Evolutionary conservation across 2,888 invertebrate genomes (phyloP), one percentile per base, ranked within the genome.

Genomic region (Heliconius aoede): DNA sequence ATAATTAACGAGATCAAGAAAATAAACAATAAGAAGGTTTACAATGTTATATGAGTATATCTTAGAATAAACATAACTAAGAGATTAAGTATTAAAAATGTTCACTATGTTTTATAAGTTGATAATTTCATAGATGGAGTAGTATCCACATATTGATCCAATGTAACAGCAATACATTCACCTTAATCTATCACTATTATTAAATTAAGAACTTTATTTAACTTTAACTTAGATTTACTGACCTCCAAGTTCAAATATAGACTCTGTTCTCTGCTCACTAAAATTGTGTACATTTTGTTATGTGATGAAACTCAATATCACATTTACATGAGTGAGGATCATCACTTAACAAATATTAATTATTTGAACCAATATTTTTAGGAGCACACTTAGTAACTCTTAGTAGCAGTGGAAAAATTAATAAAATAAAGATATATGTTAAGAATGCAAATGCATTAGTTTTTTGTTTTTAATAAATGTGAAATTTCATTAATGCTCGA

Each of bases 401-500:
- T 58, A 11, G 24, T 11, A 58, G 24, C 26, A 60, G 5, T 26
- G 26, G 4, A 60, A 11, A 60, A 26, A 4, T 26, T 60, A 8
- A 4, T 15, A 60, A 24, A 36, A 36, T 8, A n/a, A 21, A n/a
- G 21, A n/a, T 11, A 32, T 32, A 11, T 11, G 13, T 64, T 30
- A 11, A 7, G n/a, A n/a, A 36, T 13, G 21, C 40, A 13, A 26
- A 51, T 60, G 21, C 7, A 15, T 71, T 68, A 62, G 36, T 89
- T 88, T 78, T 88, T 90, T 76, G 87, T 91, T 73, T 90, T 88
- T 61, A 92, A 83, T 76, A 93, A 85, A 78, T 90, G 93, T 79
- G 89, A 87, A 3, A 92, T 89, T 82, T 92, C 94, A 84, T 93
- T 92, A 24, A 93, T 88, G 4, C 88, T 89, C 3, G 88, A 83